Percentiles rank a stretch among this genome's conserved stretches.
These are phyloP conservation scores for Lepidotrigona ventralis DNA, from an alignment of 1,140 invertebrate genomes.

Conservation along the genomic window DNA sequence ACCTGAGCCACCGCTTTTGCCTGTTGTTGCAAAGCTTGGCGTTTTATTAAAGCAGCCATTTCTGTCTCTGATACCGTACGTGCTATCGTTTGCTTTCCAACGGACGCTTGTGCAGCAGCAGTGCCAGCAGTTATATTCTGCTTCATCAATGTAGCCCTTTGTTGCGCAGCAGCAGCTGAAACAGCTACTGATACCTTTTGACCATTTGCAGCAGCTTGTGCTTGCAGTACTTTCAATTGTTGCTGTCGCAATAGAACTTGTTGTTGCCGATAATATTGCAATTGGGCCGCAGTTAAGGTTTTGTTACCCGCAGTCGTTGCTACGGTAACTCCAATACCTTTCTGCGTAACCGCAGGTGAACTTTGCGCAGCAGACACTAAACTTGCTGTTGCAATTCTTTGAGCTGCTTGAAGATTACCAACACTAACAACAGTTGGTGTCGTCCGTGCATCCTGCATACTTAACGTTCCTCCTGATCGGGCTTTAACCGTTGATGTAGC, in stretches of 20 bases:
- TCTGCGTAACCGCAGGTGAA: slow-evolving; percentile 67
- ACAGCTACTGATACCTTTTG: slow-evolving; percentile 76
- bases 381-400: slow-evolving; percentile 71
- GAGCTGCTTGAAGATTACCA: slow-evolving; percentile 72
- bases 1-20: slow-evolving; percentile 80
- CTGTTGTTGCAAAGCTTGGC: slow-evolving; percentile 83
- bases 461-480: slow-evolving; percentile 66
- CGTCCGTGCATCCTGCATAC: slow-evolving; percentile 71
- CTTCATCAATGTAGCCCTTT: slow-evolving; percentile 75
- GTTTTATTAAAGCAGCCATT: slow-evolving; percentile 86
- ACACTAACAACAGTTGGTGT: slow-evolving; percentile 72
- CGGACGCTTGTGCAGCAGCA: slow-evolving; percentile 71
- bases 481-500: slow-evolving; percentile 70
- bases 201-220: slow-evolving; percentile 67
- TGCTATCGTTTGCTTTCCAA: slow-evolving; percentile 80
- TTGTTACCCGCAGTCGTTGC: slow-evolving; percentile 76
- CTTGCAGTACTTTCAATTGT: slow-evolving; percentile 73
- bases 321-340: slow-evolving; percentile 73
- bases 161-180: slow-evolving; percentile 67
- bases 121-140: slow-evolving; percentile 77
- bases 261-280: slow-evolving; percentile 80
- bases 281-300: slow-evolving; percentile 80
- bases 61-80: slow-evolving; percentile 84
- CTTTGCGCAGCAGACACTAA: slow-evolving; percentile 72
- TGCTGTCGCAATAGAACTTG: slow-evolving; percentile 77